These are phyloP conservation scores for Andinoacara biseriatus DNA, from an alignment of 2,113 vertebrate genomes.

Conservation along the genomic window DNA sequence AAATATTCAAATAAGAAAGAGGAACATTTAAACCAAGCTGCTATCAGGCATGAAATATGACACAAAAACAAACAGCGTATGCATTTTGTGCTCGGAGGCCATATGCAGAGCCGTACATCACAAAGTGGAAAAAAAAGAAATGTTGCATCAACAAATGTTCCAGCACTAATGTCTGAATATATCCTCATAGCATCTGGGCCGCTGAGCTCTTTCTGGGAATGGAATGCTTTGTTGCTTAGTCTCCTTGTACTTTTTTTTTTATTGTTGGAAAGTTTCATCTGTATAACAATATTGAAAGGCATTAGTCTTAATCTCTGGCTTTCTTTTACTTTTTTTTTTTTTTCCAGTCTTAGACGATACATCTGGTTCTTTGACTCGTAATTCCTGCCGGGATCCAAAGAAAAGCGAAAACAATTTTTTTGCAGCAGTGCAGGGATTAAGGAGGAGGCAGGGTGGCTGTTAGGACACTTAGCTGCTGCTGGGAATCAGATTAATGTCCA, in stretches of 20 bases:
- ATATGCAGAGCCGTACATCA: slow-evolving; percentile 15
- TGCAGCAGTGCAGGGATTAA: slow-evolving; percentile 64
- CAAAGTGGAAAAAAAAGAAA: slow-evolving; percentile 19
- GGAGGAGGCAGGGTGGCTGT: slow-evolving; percentile 39
- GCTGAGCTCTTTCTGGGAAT: slow-evolving; percentile 58
- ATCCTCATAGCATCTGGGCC: slow-evolving; percentile 54
- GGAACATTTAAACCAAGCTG: neutral
- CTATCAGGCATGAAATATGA: neutral
- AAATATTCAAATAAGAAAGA: slow-evolving; percentile 1
- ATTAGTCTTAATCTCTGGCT: slow-evolving; percentile 70
- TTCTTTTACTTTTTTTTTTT: slow-evolving; percentile 58
- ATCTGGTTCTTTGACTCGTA: slow-evolving; percentile 71
- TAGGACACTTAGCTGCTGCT: slow-evolving; percentile 60
- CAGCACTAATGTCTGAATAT: slow-evolving; percentile 34
- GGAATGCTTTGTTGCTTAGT: slow-evolving; percentile 40
- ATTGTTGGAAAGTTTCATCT: slow-evolving; percentile 63
- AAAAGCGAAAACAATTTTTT: slow-evolving; percentile 73
- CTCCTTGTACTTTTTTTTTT: slow-evolving; percentile 21
- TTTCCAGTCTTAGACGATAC: slow-evolving; percentile 49
- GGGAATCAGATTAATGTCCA: slow-evolving; percentile 68
- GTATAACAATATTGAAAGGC: slow-evolving; percentile 74
- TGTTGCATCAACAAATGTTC: slow-evolving; percentile 45
- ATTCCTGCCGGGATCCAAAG: slow-evolving; percentile 63
- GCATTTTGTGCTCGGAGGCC: neutral
- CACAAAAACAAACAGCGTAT: neutral